These are phyloP conservation scores for Nipponacmea schrenckii DNA, from an alignment of 2,888 invertebrate species.

Conservation along the genomic window DNA sequence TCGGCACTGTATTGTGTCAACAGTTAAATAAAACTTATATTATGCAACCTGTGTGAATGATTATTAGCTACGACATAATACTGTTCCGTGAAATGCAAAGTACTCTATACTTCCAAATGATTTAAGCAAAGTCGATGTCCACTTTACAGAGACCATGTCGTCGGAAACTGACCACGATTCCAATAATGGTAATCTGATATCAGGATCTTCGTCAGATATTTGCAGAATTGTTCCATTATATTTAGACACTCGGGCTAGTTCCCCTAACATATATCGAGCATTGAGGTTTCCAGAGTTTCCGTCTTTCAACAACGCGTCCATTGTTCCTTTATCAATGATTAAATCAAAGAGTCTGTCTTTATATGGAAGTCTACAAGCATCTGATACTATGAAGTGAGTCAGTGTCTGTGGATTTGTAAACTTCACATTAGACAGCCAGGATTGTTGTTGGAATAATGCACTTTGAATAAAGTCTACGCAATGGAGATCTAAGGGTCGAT, in stretches of 20 bases:
- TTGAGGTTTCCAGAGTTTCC: constrained; percentile 13
- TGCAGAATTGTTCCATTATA: constrained; percentile 28
- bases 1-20: too few species aligned
- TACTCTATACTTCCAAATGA: not conserved
- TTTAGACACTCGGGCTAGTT: constrained; percentile 22
- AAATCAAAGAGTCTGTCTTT: constrained; percentile 21
- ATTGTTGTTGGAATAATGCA: constrained; percentile 3
- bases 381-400: constrained; percentile 15
- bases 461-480: constrained; percentile 12
- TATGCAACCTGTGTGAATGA: too few species aligned
- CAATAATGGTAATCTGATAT: constrained; percentile 23
- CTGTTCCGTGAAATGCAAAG: not conserved
- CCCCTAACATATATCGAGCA: constrained; percentile 21
- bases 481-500: constrained; percentile 7
- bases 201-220: constrained; percentile 37
- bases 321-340: constrained; percentile 34
- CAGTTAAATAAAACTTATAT: too few species aligned
- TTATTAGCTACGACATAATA: too few species aligned
- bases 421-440: not conserved
- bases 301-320: constrained; percentile 34
- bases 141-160: not conserved
- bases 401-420: not conserved
- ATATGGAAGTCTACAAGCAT: constrained; percentile 28
- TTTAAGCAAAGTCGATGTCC: not conserved
- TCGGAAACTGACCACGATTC: not conserved